These are phyloP conservation scores for Drosophila persimilis DNA, from an alignment of 1,140 invertebrate genomes.

Conservation along the genomic window DNA sequence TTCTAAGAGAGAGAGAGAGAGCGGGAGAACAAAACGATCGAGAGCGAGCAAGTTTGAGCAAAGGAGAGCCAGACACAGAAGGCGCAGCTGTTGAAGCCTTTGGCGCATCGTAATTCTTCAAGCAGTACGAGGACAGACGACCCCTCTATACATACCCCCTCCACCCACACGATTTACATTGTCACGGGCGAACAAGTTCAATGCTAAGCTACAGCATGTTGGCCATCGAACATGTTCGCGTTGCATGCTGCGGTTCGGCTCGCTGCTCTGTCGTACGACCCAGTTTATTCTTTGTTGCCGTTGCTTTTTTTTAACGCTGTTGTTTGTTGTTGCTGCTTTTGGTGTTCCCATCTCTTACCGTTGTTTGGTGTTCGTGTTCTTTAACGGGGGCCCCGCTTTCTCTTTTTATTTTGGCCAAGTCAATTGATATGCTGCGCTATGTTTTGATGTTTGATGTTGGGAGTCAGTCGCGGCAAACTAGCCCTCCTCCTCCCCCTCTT, in stretches of 20 bases:
- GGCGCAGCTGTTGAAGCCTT: constrained; percentile 2
- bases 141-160: background rate
- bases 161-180: constrained; percentile 6
- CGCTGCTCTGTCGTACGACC: constrained; percentile 45
- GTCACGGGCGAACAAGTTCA: constrained; percentile 47
- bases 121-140: background rate
- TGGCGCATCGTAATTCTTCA: constrained; percentile 3
- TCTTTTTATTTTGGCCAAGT: constrained; percentile 77
- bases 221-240: constrained; percentile 24
- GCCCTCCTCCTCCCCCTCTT: background rate
- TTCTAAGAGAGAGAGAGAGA: constrained; percentile 40
- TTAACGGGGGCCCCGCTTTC: constrained; percentile 68
- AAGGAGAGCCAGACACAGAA: constrained; percentile 9
- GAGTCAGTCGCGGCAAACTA: constrained; percentile 1
- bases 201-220: constrained; percentile 25
- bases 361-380: constrained; percentile 67
- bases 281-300: constrained; percentile 75
- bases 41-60: no score
- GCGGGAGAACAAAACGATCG: constrained; percentile 1
- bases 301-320: constrained; percentile 32
- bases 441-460: constrained; percentile 44
- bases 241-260: constrained; percentile 29
- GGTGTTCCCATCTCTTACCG: constrained; percentile 58
- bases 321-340: constrained; percentile 31
- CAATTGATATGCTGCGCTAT: constrained; percentile 73